Evolutionary conservation across 92 coral and sea anemone genomes (phyloP), one percentile per base, ranked within the genome.

Genomic region (Montipora capitata): DNA sequence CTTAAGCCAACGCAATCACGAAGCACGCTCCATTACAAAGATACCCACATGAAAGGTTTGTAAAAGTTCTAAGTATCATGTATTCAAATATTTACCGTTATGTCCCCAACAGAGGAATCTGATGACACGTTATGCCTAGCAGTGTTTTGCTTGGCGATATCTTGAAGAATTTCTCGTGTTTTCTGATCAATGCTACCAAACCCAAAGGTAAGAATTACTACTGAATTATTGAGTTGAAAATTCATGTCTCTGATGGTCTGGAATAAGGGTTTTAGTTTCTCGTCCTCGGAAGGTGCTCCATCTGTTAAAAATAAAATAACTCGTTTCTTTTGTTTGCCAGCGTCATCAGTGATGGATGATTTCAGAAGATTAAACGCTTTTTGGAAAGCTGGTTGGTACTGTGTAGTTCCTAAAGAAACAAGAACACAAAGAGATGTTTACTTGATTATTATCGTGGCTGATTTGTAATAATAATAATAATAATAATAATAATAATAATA

Each of bases 221-320:
- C 92, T 4, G 70, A 74, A 69, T 89, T 91, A 16, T 81, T 82
- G 2, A 91, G 82, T 52, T 71, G 71, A 44, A 61, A 20, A 66
- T 91, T 91, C 67, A 83, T 74, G 38, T 56, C 61, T 78, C 74
- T 78, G 11, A 93, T 79, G 5, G 79, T 61, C 10, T 56, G 44
- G 58, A 91, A 72, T 16, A 82, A 58, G 5, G 38, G 10, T 7
- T 41, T 20, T 20, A 3, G 72, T 15, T 14, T 14, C 4, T 69
- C 40, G 12, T 51, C 11, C 1, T 93, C 94, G 4, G 86, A 43
- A 9, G 96, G 94, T 8, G 52, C 61, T 3, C 94, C 96, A n/a
- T 93, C 94, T 4, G 96, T 93, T 35, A 93, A 62, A 73, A 93
- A 93, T 51, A 93, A 49, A 5, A 93, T 87, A 10, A 93, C 94